A percentile compares a stretch with the other conserved stretches of the same genome.
Evolutionary conservation across 1,140 invertebrate species (phyloP).

Genomic region (Danaus melanippus): DNA sequence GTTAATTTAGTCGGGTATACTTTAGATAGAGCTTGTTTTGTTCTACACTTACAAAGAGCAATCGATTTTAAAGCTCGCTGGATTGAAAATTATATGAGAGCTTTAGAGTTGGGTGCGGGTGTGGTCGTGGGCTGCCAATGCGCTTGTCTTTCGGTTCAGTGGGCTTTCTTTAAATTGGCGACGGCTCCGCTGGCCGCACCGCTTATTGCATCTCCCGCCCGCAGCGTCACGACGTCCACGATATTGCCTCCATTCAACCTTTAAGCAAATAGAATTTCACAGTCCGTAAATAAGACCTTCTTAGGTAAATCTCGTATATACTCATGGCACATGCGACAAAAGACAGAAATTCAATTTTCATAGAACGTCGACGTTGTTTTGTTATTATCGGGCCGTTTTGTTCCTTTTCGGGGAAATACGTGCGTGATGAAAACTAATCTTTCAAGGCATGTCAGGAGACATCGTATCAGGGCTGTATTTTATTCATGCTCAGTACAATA

Average conservation of each 20-base stretch:
- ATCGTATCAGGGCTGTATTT: conserved; percentile 55
- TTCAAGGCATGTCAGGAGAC: conserved; percentile 47
- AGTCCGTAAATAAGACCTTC: conserved; percentile 62
- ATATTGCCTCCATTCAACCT: conserved; percentile 68
- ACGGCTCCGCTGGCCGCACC: conserved; percentile 62
- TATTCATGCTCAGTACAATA: conserved; percentile 44
- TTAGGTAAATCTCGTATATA: conserved; percentile 52
- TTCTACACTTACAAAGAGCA: conserved; percentile 67
- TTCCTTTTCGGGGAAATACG: conserved; percentile 36
- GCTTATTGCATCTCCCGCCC: conserved; percentile 65
- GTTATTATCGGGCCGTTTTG: conserved; percentile 28
- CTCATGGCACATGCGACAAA: conserved; percentile 36
- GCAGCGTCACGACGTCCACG: conserved; percentile 63
- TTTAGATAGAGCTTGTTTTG: conserved; percentile 43
- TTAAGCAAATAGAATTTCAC: conserved; percentile 68
- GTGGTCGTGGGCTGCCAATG: conserved; percentile 68
- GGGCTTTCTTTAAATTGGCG: conserved; percentile 74
- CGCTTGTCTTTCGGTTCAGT: conserved; percentile 73
- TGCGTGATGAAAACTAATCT: conserved; percentile 64
- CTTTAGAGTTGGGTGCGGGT: conserved; percentile 54
- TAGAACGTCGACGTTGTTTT: conserved; percentile 26
- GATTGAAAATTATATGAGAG: conserved; percentile 71
- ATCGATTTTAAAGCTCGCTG: conserved; percentile 71
- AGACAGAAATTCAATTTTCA: conserved; percentile 57
- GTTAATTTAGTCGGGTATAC: conserved; percentile 45